Percentiles rank a stretch among this genome's conserved stretches.
Evolutionary conservation across 2,797 vertebrate genomes (phyloP).

Genomic region (Malurus leucopterus): DNA sequence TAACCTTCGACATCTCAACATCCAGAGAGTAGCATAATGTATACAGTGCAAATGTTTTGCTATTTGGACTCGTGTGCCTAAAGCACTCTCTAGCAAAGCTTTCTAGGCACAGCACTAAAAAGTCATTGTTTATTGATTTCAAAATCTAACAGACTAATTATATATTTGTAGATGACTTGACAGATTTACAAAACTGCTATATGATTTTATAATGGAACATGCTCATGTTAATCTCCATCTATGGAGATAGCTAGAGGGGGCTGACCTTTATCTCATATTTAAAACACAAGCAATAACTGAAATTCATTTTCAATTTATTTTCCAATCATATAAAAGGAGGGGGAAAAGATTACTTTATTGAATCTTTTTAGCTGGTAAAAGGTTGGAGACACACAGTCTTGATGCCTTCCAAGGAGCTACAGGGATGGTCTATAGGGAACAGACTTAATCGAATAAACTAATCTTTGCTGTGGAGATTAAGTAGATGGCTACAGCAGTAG

Average conservation of each 20-base stretch:
- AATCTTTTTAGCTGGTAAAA: constrained; percentile 71
- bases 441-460: constrained; percentile 80
- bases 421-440: constrained; percentile 66
- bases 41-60: constrained; percentile 8
- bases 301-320: constrained; percentile 85
- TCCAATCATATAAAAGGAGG: constrained; percentile 77
- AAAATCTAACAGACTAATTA: constrained; percentile 63
- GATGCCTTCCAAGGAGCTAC: constrained; percentile 63
- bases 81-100: constrained; percentile 20
- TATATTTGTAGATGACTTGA: constrained; percentile 68
- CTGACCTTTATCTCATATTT: constrained; percentile 78
- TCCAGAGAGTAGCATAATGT: not conserved
- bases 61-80: constrained; percentile 9
- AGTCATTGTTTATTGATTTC: constrained; percentile 57
- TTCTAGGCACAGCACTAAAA: constrained; percentile 19
- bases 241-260: constrained; percentile 53
- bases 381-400: constrained; percentile 60
- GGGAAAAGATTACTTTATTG: constrained; percentile 74
- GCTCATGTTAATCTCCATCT: constrained; percentile 47
- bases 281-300: constrained; percentile 78
- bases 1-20: not conserved
- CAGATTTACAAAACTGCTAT: constrained; percentile 42
- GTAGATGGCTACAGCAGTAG: constrained; percentile 59
- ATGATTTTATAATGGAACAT: constrained; percentile 56
- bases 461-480: constrained; percentile 76